Base-by-base conservation (phyloP, 2,113 vertebrate genomes). In the Pagrus major region DNA sequence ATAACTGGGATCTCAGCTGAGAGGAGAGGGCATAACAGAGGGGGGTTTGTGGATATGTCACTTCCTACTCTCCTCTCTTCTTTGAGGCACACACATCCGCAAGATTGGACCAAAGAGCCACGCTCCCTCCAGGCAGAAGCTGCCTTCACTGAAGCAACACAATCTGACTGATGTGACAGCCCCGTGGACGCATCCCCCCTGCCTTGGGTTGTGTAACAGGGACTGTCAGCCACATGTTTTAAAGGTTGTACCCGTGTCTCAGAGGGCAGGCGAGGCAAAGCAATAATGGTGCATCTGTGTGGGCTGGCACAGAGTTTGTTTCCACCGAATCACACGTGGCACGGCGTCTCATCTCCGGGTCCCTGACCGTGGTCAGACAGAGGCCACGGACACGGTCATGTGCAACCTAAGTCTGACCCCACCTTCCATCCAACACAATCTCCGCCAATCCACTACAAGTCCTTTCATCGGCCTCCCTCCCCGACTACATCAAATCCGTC, bases 211-310 rank as follows among this genome's bases (percentile, higher is more conserved):
- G 89, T 88, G 87, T 87, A 88, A 89, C 20, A 60, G 60, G 54
- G 66, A 79, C 87, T 89, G 86, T 46, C 86, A 59, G 87, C 87
- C 87, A 84, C 91, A 90, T 90, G 92, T 86, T 92, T 72, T 23
- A 69, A 86, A 84, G 47, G 75, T 46, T 85, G 79, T 39, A 35
- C 60, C 76, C 20, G 9, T 37, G 78, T 67, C 20, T 71, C 73
- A 51, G 79, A 61, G 77, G 67, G 65, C 68, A 76, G 61, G 51
- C 44, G 3, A 66, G 63, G 71, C 68, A 33, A 76, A 78, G 68
- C 58, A 59, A 61, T 56, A 66, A 59, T 35, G 71, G 23, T 31
- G 15, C 46, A 76, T 85, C 76, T 86, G 71, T 66, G 58, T 51
- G 35, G 56, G 79, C 63, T 73, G 73, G 80, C 69, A 33, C 51